These are phyloP conservation scores for Aurelia coerulea DNA, from an alignment of 30 jellyfish, hydroid and myxozoan genomes.

Conservation along the genomic window DNA sequence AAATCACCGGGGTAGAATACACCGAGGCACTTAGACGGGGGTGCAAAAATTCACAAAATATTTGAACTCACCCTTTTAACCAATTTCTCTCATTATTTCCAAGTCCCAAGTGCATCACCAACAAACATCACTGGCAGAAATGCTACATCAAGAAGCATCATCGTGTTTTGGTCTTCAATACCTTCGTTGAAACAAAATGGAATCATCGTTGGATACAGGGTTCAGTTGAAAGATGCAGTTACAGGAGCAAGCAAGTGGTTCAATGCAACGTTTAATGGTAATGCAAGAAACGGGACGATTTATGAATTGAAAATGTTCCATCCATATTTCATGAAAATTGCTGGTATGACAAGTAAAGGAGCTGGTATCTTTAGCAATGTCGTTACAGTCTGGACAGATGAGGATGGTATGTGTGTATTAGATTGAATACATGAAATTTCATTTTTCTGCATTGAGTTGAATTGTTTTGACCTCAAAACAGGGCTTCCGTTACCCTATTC, in stretches of 20 bases:
- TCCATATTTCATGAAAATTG: conserved; percentile 25
- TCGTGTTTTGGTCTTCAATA: conserved; percentile 28
- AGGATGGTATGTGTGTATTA: conserved; percentile 22
- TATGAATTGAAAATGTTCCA: conserved; percentile 4
- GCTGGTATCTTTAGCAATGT: conserved; percentile 26
- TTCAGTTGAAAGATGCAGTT: conserved; percentile 7
- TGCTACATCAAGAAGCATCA: conserved; percentile 32
- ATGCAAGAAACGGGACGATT: conserved; percentile 23
- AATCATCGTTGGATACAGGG: not conserved
- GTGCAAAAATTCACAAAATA: no score
- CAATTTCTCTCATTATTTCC: not conserved
- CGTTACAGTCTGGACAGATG: conserved; percentile 48
- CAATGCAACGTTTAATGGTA: not conserved
- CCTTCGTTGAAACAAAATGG: conserved; percentile 14
- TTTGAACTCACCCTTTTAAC: no score
- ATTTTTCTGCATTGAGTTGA: not conserved
- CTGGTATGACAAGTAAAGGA: conserved; percentile 49
- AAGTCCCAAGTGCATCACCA: conserved; percentile 41
- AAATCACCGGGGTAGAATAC: no score
- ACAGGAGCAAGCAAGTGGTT: conserved; percentile 1
- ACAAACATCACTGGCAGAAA: conserved; percentile 21
- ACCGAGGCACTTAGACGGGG: no score
- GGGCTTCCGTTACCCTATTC: no score
- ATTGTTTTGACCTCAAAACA: no score
- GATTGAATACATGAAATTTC: not conserved